Conservation (phyloP, 2,113 vertebrate genomes). For the Hemicordylus capensis region DNA sequence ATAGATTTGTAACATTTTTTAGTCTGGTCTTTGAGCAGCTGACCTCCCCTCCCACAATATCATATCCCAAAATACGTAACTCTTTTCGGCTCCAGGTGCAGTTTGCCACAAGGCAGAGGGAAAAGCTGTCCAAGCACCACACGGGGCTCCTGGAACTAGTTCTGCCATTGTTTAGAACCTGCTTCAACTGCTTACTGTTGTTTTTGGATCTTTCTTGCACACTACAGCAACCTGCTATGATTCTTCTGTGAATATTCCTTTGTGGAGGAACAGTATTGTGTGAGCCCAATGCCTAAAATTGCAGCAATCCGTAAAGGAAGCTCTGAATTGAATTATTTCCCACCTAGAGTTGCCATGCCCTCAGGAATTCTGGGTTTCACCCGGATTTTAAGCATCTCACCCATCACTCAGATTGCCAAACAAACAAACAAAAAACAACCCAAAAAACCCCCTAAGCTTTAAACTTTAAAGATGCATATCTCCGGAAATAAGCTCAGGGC, state of each 20-base stretch:
- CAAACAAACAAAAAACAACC: too few relatives aligned
- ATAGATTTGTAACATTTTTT: background rate
- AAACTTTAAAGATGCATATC: constrained; percentile 1
- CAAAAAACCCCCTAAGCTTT: too few relatives aligned
- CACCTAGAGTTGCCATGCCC: too few relatives aligned
- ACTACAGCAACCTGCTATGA: too few relatives aligned
- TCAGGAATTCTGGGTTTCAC: too few relatives aligned
- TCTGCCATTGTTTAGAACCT: background rate
- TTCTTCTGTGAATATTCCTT: background rate
- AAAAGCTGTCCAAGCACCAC: too few relatives aligned
- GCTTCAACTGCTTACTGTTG: background rate
- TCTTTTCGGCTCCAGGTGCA: background rate
- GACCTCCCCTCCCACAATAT: background rate
- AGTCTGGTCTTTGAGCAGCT: background rate
- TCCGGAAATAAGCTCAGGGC: background rate
- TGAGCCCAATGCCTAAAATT: background rate
- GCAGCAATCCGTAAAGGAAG: background rate
- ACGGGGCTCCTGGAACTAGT: background rate
- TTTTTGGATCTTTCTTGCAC: background rate
- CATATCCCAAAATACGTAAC: background rate
- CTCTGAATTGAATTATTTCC: background rate
- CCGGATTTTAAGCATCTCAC: too few relatives aligned
- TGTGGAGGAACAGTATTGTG: background rate
- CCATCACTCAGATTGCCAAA: too few relatives aligned
- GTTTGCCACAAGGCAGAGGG: background rate